Base-by-base conservation (phyloP, 2,113 vertebrate species). In the Eudyptes chrysolophus region DNA sequence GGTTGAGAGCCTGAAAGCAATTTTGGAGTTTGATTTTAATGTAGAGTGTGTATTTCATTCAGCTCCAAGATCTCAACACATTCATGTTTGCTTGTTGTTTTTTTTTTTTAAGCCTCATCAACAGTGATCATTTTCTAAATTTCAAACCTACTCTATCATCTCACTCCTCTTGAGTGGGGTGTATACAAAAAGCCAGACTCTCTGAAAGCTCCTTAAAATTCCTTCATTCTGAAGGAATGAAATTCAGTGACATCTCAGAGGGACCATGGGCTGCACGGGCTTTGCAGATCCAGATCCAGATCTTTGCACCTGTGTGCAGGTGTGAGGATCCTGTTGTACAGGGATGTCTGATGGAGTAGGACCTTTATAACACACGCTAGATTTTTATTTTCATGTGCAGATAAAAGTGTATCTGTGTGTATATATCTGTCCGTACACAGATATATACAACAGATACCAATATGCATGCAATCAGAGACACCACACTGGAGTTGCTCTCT, bases 381-480 rank as follows among this genome's bases (percentile, higher is more conserved):
- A 11, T 26, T 61, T 69, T 79, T 74, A 11, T 78, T 91, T 87
- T 34, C 22, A 5, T 26, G 6, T 46, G 17, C 21, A 12, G 48
- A 4, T 69, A 30, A 44, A 62, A 66, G 6, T 1, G 0, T 44
- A 34, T 16, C 16, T 54, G 9, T 68, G 3, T 58, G 4, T 30
- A 3, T 46, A 36, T 36, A 46, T 36, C 21, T n/a, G 36, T 46
- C 30, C 4, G 3, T 81, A 52, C 5, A 16, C n/a, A 58, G 34
- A 16, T 34, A 27, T 3, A 40, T 15, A 30, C 34, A 70, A 29
- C 10, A 74, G 58, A 24, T 44, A 72, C 15, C 74, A 86, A 52
- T 40, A 49, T 0, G 0, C 5, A 2, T 30, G 18, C 8, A 29
- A 3, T 62, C 46, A 40, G 34, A 34, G 60, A 44, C 69, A 66